These are phyloP conservation scores for Oreochromis mossambicus DNA, from an alignment of 2,797 vertebrate genomes.

Conservation along the genomic window DNA sequence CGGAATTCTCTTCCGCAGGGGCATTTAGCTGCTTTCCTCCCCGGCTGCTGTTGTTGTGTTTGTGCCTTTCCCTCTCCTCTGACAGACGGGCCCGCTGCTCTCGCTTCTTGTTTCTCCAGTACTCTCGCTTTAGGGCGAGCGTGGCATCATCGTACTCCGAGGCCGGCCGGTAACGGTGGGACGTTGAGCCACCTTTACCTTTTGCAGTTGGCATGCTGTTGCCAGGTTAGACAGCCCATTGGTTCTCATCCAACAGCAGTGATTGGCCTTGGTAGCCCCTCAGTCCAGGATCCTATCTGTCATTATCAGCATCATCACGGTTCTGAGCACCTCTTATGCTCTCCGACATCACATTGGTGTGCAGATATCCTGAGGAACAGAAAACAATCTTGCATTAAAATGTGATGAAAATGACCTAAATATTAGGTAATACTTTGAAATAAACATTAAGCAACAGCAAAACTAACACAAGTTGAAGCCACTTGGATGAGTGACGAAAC, in stretches of 20 bases:
- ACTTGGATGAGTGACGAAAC: rapidly evolving
- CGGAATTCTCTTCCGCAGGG: background rate
- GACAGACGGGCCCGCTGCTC: constrained; percentile 77
- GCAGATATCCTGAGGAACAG: constrained; percentile 27
- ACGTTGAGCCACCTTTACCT: constrained; percentile 37
- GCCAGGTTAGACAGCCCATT: constrained; percentile 33
- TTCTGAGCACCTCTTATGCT: constrained; percentile 8
- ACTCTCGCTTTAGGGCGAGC: constrained; percentile 76
- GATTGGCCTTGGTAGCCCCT: constrained; percentile 1
- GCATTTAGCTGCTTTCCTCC: background rate
- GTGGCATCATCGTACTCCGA: constrained; percentile 72
- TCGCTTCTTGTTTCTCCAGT: constrained; percentile 81
- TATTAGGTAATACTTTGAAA: rapidly evolving
- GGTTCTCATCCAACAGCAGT: constrained; percentile 25
- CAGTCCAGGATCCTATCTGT: background rate
- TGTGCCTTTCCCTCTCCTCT: constrained; percentile 19
- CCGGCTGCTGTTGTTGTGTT: background rate
- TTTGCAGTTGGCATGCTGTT: constrained; percentile 68
- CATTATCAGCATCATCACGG: background rate
- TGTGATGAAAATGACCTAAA: background rate
- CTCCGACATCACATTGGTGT: constrained; percentile 28
- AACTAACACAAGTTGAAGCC: background rate
- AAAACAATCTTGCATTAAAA: background rate
- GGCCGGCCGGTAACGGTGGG: constrained; percentile 69
- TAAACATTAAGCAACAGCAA: background rate